These are phyloP conservation scores for Craseonycteris thonglongyai DNA, from an alignment of 2,113 vertebrate genomes.

Conservation along the genomic window DNA sequence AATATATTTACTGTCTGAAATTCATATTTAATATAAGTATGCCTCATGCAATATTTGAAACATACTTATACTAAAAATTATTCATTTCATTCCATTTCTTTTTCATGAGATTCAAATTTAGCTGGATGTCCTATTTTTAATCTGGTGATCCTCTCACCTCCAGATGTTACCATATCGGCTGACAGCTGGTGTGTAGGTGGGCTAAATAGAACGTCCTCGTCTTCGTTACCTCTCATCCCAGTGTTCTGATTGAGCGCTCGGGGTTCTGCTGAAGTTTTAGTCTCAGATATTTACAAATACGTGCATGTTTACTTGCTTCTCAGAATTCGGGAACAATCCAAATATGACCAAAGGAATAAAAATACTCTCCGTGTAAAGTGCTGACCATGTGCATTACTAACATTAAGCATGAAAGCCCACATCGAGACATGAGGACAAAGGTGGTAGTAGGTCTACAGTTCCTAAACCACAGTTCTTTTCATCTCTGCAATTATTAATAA, in stretches of 20 bases:
- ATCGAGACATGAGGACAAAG: neutral
- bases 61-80: neutral
- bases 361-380: neutral
- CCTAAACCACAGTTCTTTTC: fast-evolving
- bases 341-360: neutral
- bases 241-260: neutral
- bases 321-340: neutral
- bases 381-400: neutral
- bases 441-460: neutral
- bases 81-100: no score
- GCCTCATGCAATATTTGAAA: neutral
- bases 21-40: neutral
- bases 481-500: no score
- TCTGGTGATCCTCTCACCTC: neutral
- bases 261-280: neutral
- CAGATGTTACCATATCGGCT: neutral
- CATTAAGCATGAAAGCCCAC: neutral
- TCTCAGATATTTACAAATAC: neutral
- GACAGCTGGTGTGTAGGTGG: neutral
- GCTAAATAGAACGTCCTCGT: neutral
- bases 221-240: neutral
- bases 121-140: neutral
- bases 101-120: neutral
- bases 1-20: neutral
- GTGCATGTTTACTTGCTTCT: neutral